Conservation (phyloP, 2,888 invertebrate genomes). For the Zaprionus obscuricornis region DNA sequence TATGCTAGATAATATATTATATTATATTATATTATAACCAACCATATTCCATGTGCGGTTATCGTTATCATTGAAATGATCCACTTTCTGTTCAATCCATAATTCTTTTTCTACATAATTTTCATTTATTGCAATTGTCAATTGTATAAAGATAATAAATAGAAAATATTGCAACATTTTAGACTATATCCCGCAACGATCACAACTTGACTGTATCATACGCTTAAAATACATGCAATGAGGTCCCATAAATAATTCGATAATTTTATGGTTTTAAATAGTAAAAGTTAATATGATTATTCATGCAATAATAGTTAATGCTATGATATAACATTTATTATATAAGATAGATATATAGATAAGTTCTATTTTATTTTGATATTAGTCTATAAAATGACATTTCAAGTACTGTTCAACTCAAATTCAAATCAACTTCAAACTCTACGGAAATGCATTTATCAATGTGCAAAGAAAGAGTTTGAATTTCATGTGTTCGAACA, state of each 20-base stretch:
- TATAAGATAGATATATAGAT: too few species aligned
- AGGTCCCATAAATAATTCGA: neutral
- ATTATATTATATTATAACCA: conserved; percentile 18
- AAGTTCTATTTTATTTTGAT: too few species aligned
- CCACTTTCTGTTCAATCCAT: conserved; percentile 86
- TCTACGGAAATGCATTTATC: too few species aligned
- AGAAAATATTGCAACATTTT: neutral
- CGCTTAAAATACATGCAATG: neutral
- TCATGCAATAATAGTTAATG: too few species aligned
- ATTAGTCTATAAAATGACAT: too few species aligned
- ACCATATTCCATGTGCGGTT: conserved; percentile 85
- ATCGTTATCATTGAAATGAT: conserved; percentile 86
- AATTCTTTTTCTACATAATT: conserved; percentile 15
- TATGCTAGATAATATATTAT: neutral
- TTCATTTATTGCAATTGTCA: neutral
- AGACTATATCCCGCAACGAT: neutral
- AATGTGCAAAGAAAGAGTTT: too few species aligned
- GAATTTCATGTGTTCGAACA: neutral
- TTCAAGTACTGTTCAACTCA: too few species aligned
- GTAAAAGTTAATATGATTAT: conserved; percentile 11
- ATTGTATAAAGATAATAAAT: neutral
- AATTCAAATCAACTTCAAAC: too few species aligned
- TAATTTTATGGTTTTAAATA: conserved; percentile 1
- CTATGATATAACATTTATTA: too few species aligned
- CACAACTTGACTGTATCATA: too few species aligned